Evolutionary conservation across 2,888 invertebrate genomes (phyloP), one percentile per base, ranked within the genome.

Genomic region (Microctonus aethiopoides): DNA sequence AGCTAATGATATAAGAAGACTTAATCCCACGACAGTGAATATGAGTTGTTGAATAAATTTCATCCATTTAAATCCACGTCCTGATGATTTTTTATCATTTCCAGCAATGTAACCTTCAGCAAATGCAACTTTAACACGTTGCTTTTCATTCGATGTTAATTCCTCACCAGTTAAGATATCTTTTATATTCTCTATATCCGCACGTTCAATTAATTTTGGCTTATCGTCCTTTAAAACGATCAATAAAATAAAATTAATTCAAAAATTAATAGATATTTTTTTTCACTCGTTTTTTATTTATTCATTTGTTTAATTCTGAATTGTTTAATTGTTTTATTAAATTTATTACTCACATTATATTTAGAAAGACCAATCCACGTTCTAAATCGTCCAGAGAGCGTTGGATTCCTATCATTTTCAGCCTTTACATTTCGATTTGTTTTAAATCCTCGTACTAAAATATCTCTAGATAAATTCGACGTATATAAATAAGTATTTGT

Each of bases 81-180:
- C 80, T 9, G 80, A 79, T 39, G 76, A 73, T 70, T 84, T 83
- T 24, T 80, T 79, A 74, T 81, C 89, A 70, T 88, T 87, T 77
- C 94, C 96, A 65, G 95, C 92, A 71, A 95, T 84, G 83, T 96
- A 97, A 0, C 97, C 97, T 86, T 97, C 97, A 39, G 95, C 95
- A 87, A 97, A 97, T 0, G 96, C 96, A 69, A 95, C 90, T 88
- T 95, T 95, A 68, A 96, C 89, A 81, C 91, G 91, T 76, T 93
- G 92, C 76, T 92, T 92, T 85, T 95, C 92, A 76, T 87, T 81
- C 26, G 87, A 76, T 69, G 87, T 86, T 26, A 87, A 74, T 52
- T 88, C 87, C 61, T 89, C 89, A 24, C 89, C 89, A 29, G 84
- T 87, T 39, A 92, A 87, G 54, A 89, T 79, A 61, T 89, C 89